These are phyloP conservation scores for Bathynomus jamesi DNA, from an alignment of 1,140 invertebrate species.

Conservation along the genomic window DNA sequence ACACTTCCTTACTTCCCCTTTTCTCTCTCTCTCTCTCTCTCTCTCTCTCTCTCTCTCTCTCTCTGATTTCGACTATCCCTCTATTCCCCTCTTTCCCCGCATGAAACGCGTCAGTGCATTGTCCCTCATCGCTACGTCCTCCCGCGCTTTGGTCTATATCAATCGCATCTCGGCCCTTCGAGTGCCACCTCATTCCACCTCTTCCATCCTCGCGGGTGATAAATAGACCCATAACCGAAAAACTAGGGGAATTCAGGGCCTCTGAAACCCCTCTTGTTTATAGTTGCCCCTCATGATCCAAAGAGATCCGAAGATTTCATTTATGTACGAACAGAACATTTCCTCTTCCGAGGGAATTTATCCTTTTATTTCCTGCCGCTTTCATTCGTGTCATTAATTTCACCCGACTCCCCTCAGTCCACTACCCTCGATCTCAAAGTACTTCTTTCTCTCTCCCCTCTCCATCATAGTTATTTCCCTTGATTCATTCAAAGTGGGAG, in stretches of 20 bases:
- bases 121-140: background rate
- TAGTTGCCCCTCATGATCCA: no score
- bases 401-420: background rate
- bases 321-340: no score
- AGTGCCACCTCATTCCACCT: background rate
- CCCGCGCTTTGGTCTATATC: no score
- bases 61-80: background rate
- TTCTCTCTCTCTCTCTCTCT: no score
- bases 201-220: background rate
- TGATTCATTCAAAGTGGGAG: no score
- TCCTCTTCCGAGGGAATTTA: background rate
- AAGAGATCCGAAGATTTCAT: no score
- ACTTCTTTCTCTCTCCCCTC: background rate
- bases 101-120: constrained; percentile 1
- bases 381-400: background rate
- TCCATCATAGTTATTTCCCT: no score
- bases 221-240: no score
- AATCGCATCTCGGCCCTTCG: background rate
- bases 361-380: background rate
- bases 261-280: no score
- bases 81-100: background rate
- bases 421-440: background rate
- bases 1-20: background rate
- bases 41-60: no score
- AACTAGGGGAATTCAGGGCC: no score